Percentiles rank a stretch among this genome's conserved stretches.
phyloP scores from a whole-genome alignment of 2,797 vertebrate genomes.

The Zalophus californianus region DNA sequence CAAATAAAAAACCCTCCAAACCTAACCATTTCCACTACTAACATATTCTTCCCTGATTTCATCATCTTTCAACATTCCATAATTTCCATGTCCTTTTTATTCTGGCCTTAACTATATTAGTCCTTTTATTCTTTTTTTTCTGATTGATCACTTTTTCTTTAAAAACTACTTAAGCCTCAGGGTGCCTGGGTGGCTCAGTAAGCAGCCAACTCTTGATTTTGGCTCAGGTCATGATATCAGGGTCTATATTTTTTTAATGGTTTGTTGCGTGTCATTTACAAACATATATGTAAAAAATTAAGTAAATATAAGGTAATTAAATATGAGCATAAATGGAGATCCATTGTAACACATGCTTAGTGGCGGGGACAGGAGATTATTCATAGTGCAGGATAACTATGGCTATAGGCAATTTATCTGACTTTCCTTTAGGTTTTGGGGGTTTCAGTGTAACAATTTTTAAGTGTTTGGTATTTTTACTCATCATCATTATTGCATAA shows the following conservation, averaged over 20 bases:
- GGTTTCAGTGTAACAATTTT: not conserved
- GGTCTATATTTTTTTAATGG: not conserved
- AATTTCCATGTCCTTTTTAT: not conserved
- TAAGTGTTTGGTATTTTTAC: not conserved
- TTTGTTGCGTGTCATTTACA: not conserved
- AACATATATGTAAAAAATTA: not conserved
- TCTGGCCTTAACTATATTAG: not conserved
- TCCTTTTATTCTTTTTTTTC: not conserved
- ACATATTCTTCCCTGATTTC: not conserved
- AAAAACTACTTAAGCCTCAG: not conserved
- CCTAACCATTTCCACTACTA: not conserved
- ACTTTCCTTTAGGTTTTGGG: not conserved
- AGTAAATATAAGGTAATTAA: not conserved
- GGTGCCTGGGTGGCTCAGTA: not conserved
- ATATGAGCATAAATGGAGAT: not conserved
- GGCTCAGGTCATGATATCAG: not conserved
- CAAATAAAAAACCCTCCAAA: not conserved
- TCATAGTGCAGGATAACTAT: too few species aligned
- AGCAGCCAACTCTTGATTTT: not conserved
- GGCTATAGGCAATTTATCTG: not conserved
- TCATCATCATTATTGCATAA: not conserved
- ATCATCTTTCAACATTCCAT: not conserved
- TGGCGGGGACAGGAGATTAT: not conserved
- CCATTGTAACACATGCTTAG: not conserved
- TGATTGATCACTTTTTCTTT: not conserved